These are phyloP conservation scores for Mesochorus sp. DNA, from an alignment of 2,888 invertebrate species.

Conservation along the genomic window DNA sequence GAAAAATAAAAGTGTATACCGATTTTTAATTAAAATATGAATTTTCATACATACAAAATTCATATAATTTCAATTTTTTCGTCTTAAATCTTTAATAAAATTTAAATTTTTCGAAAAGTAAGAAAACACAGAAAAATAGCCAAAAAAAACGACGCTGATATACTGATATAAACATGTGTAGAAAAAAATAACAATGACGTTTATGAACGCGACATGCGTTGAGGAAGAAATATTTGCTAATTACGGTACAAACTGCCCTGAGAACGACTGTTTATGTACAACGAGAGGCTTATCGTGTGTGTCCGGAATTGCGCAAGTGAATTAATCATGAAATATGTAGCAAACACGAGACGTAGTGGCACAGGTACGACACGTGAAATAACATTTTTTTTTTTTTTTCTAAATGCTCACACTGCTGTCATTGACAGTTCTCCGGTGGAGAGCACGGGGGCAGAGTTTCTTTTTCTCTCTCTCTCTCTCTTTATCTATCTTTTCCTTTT, in stretches of 20 bases:
- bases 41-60: no score
- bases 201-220: neutral
- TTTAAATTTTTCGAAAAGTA: no score
- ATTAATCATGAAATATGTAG: constrained; percentile 49
- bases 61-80: no score
- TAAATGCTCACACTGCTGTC: neutral
- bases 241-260: constrained; percentile 10
- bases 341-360: constrained; percentile 8
- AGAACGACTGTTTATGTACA: constrained; percentile 5
- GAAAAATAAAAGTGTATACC: no score
- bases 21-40: no score
- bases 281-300: constrained; percentile 39
- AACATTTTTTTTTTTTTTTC: constrained; percentile 28
- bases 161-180: neutral
- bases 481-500: no score
- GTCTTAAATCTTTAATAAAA: no score
- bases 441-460: neutral
- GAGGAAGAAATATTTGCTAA: constrained; percentile 42
- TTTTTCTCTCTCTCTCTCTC: neutral
- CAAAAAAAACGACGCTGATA: neutral
- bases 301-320: constrained; percentile 54
- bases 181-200: constrained; percentile 8
- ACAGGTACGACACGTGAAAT: constrained; percentile 4
- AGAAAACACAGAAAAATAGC: neutral
- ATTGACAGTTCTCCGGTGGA: neutral